Percentiles rank a stretch among this genome's conserved stretches.
Evolutionary conservation across 2,113 vertebrate genomes (phyloP).

Genomic region (Chitala chitala): DNA sequence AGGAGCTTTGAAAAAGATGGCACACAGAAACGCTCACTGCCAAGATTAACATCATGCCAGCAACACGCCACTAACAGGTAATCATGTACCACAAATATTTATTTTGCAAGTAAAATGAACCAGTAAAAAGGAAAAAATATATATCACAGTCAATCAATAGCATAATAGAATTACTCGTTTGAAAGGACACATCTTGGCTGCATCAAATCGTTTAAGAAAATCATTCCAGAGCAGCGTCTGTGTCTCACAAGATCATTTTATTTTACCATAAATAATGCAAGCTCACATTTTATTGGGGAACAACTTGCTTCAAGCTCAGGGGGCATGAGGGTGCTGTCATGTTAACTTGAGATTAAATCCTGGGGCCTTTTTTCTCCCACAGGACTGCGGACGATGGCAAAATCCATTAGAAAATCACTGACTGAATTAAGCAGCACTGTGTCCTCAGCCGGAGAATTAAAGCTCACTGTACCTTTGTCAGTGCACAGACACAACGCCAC

Average conservation of each 20-base stretch:
- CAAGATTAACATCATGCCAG: not conserved
- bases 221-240: conserved; percentile 13
- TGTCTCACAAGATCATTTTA: conserved; percentile 8
- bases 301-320: conserved; percentile 16
- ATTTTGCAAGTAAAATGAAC: conserved; percentile 9
- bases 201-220: conserved; percentile 21
- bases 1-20: not conserved
- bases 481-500: not conserved
- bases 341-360: not conserved
- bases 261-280: conserved; percentile 26
- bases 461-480: not conserved
- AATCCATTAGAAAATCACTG: not conserved
- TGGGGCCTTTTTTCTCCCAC: not conserved
- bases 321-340: conserved; percentile 1
- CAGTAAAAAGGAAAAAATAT: not conserved
- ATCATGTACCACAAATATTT: conserved; percentile 22
- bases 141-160: conserved; percentile 22
- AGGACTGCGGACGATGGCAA: not conserved
- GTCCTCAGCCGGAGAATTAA: not conserved
- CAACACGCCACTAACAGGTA: conserved; percentile 16
- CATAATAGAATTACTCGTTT: conserved; percentile 24
- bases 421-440: not conserved
- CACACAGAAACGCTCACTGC: not conserved
- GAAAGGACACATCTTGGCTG: not conserved
- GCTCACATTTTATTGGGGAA: conserved; percentile 27